Conservation (phyloP, 1,140 invertebrate genomes). For the Drosophila nebulosa region DNA sequence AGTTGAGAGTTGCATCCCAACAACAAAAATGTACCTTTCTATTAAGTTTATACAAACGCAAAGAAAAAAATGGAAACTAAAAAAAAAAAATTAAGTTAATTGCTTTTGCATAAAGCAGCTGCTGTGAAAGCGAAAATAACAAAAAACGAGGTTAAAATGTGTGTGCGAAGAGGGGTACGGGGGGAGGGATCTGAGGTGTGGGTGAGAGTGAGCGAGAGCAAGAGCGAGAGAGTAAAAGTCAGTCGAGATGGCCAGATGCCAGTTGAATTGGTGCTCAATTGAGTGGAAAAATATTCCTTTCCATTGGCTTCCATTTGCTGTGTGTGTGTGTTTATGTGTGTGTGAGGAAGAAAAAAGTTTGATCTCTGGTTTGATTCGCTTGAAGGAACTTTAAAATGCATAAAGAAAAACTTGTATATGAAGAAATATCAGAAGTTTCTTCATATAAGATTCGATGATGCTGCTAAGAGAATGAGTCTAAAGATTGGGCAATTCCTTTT, state of each 20-base stretch:
- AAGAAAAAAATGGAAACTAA: conserved; percentile 26
- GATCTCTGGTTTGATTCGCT: conserved; percentile 1
- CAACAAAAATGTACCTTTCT: conserved; percentile 29
- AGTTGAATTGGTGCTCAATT: conserved; percentile 67
- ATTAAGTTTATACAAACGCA: conserved; percentile 30
- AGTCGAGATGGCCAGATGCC: conserved; percentile 37
- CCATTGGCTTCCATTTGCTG: conserved; percentile 61
- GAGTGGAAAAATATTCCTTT: conserved; percentile 65
- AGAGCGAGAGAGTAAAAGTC: conserved; percentile 20
- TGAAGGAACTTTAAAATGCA: conserved; percentile 3
- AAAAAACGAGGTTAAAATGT: conserved; percentile 27
- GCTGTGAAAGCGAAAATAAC: conserved; percentile 23
- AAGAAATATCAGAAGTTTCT: not conserved
- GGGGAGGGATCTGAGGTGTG: not conserved
- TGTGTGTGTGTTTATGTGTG: not conserved
- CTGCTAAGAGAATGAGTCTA: too few relatives aligned
- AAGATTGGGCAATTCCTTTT: too few relatives aligned
- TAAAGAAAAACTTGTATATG: conserved; percentile 9
- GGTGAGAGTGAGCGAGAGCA: too few relatives aligned
- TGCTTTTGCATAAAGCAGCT: conserved; percentile 62
- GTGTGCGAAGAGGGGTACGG: not conserved
- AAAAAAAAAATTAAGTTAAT: conserved; percentile 62
- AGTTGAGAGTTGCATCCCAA: conserved; percentile 26
- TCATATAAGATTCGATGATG: too few relatives aligned
- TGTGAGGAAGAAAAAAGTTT: conserved; percentile 5